Evolutionary conservation across 2,797 vertebrate genomes (phyloP).

Genomic region (Pipistrellus nathusii): DNA sequence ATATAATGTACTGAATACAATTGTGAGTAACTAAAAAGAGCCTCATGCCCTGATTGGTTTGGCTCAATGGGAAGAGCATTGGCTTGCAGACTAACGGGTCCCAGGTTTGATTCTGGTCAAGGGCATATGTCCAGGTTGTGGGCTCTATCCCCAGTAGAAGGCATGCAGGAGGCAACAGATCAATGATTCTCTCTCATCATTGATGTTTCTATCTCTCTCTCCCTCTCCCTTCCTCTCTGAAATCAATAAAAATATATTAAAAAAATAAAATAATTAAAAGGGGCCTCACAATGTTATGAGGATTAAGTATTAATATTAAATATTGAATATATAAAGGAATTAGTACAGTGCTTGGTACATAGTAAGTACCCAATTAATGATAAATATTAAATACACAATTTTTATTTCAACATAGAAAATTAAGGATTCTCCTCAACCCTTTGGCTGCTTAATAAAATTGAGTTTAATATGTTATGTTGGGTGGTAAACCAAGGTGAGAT

Average conservation of each 20-base stretch:
- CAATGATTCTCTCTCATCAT: too few relatives aligned
- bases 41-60: background rate
- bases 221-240: too few relatives aligned
- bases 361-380: background rate
- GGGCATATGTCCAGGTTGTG: too few relatives aligned
- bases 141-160: too few relatives aligned
- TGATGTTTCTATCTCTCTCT: too few relatives aligned
- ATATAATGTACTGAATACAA: background rate
- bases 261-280: background rate
- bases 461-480: background rate
- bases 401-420: conserved; percentile 23
- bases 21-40: background rate
- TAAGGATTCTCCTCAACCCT: background rate
- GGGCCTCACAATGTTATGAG: background rate
- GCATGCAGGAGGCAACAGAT: too few relatives aligned
- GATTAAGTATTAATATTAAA: background rate
- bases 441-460: conserved; percentile 6
- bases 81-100: too few relatives aligned
- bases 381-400: background rate
- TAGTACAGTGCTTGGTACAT: background rate
- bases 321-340: background rate
- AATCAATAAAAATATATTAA: too few relatives aligned
- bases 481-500: background rate
- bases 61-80: too few relatives aligned
- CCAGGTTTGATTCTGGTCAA: too few relatives aligned